Evolutionary conservation across 2,797 vertebrate genomes (phyloP).

Genomic region (Sebastes iracundus): DNA sequence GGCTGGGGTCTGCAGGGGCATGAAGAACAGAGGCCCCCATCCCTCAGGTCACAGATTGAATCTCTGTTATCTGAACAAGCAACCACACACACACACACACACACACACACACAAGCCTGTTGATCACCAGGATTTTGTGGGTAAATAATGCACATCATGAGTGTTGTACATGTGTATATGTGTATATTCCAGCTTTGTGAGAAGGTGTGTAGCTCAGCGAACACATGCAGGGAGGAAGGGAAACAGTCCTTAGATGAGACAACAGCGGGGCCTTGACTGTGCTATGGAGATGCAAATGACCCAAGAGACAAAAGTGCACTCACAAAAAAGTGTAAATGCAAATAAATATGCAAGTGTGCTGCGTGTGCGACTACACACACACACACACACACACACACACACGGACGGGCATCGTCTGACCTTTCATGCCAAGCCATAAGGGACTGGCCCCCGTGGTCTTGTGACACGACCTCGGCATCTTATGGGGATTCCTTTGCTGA

Average conservation of each 20-base stretch:
- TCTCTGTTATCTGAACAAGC: slow-evolving; percentile 34
- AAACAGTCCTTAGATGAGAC: slow-evolving; percentile 1
- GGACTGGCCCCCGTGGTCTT: slow-evolving; percentile 32
- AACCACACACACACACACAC: neutral
- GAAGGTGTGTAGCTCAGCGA: neutral
- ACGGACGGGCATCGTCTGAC: slow-evolving; percentile 47
- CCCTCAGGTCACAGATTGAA: slow-evolving; percentile 55
- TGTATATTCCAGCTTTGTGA: neutral
- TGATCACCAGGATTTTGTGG: slow-evolving; percentile 3
- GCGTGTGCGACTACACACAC: neutral
- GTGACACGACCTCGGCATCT: slow-evolving; percentile 38
- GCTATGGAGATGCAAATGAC: slow-evolving; percentile 67
- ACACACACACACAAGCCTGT: slow-evolving; percentile 20
- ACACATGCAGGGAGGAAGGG: slow-evolving; percentile 2
- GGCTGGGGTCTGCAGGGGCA: slow-evolving; percentile 33
- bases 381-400: neutral
- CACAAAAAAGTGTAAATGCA: slow-evolving; percentile 30
- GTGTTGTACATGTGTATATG: neutral
- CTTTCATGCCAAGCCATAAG: slow-evolving; percentile 56
- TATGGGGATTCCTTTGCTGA: slow-evolving; percentile 59
- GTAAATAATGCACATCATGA: neutral
- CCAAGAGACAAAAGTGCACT: slow-evolving; percentile 21
- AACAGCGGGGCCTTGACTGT: neutral
- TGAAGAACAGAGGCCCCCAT: slow-evolving; percentile 9
- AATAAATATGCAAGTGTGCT: slow-evolving; percentile 41